Conservation (phyloP, 1,140 invertebrate genomes). For the Drosophila pseudoobscura region DNA sequence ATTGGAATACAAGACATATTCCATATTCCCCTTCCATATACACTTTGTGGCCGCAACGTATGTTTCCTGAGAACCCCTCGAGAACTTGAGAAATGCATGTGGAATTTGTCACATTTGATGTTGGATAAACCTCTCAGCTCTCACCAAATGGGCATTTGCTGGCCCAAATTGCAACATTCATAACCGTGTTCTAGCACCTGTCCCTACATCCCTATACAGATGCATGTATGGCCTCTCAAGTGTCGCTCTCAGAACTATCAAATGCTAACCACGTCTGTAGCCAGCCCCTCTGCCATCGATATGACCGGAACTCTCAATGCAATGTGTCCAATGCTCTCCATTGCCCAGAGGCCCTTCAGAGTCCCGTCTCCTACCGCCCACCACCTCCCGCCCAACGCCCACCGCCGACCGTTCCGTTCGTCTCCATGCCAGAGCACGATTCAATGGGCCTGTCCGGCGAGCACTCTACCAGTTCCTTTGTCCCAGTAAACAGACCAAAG, state of each 20-base stretch:
- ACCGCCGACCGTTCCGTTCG: background rate
- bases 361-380: constrained; percentile 9
- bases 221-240: constrained; percentile 21
- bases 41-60: too few relatives aligned
- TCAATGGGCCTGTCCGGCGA: constrained; percentile 66
- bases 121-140: background rate
- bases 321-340: constrained; percentile 46
- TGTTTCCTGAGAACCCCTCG: too few relatives aligned
- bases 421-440: constrained; percentile 43
- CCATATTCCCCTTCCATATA: background rate
- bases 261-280: constrained; percentile 27
- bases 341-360: constrained; percentile 30
- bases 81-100: too few relatives aligned
- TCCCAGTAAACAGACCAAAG: constrained; percentile 67
- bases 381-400: too few relatives aligned
- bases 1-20: too few relatives aligned
- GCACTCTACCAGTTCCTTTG: constrained; percentile 70
- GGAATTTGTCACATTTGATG: background rate
- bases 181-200: constrained; percentile 11
- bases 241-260: constrained; percentile 33
- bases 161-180: constrained; percentile 16
- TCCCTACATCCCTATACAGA: constrained; percentile 5
- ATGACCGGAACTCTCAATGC: constrained; percentile 38
- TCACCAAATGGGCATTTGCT: background rate
- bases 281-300: constrained; percentile 35